A percentile compares a stretch with the other conserved stretches of the same genome.
Evolutionary conservation across 2,797 vertebrate species (phyloP).

Genomic region (Neomorphus geoffroyi): DNA sequence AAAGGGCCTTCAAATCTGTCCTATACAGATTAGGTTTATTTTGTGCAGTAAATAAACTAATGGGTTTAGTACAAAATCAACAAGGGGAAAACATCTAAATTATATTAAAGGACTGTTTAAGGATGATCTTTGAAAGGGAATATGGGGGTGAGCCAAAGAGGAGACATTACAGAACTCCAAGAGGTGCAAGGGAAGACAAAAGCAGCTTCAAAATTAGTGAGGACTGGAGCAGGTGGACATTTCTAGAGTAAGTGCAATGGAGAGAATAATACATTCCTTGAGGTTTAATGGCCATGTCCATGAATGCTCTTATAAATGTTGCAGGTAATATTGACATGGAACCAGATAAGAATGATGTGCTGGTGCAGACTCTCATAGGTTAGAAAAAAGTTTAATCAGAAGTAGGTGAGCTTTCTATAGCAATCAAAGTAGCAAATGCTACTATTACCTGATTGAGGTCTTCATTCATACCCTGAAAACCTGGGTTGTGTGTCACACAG

Average conservation of each 20-base stretch:
- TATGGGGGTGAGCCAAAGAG: not conserved
- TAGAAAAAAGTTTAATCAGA: not conserved
- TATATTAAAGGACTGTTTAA: not conserved
- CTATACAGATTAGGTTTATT: not conserved
- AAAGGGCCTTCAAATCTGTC: not conserved
- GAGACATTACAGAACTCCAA: not conserved
- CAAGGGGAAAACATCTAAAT: fast-evolving
- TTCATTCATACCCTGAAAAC: not conserved
- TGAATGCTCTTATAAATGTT: not conserved
- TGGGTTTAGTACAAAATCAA: not conserved
- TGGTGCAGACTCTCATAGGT: not conserved
- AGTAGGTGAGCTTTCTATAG: not conserved
- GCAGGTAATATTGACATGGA: not conserved
- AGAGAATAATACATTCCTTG: not conserved
- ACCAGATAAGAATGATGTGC: not conserved
- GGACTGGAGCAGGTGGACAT: not conserved
- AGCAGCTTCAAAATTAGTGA: not conserved
- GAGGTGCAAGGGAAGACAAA: not conserved
- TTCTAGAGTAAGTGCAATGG: not conserved
- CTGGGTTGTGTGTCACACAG: not conserved
- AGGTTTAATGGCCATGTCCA: not conserved
- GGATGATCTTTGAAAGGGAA: not conserved
- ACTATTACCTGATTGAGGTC: not conserved
- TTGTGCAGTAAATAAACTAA: not conserved
- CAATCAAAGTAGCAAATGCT: not conserved